Percentiles rank a stretch among this genome's conserved stretches.
Evolutionary conservation across 2,113 vertebrate species (phyloP).

Genomic region (Heteronetta atricapilla): DNA sequence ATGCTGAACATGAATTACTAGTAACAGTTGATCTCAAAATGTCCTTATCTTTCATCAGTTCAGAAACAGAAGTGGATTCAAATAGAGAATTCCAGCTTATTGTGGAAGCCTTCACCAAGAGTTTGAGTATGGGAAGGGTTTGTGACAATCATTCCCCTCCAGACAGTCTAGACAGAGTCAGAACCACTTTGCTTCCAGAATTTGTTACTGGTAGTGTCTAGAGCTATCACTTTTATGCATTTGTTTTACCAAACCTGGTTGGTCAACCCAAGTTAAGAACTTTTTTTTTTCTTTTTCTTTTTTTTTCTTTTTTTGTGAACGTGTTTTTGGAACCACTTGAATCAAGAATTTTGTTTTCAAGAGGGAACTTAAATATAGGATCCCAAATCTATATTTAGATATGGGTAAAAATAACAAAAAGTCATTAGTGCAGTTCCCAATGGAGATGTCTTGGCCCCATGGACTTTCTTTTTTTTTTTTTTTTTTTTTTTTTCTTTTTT

Average conservation of each 20-base stretch:
- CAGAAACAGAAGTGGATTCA: background rate
- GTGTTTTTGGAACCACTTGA: constrained; percentile 36
- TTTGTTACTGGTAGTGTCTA: background rate
- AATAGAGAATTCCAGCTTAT: background rate
- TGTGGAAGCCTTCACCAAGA: background rate
- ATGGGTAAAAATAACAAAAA: constrained; percentile 16
- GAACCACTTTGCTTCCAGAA: background rate
- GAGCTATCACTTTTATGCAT: background rate
- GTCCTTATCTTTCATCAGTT: background rate
- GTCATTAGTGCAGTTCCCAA: background rate
- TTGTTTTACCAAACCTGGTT: background rate
- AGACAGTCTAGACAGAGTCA: background rate
- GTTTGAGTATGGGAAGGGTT: background rate
- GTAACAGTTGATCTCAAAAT: background rate
- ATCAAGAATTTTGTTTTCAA: constrained; percentile 42
- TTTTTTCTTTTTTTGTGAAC: background rate
- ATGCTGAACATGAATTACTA: background rate
- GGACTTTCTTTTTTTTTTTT: background rate
- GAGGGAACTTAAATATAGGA: constrained; percentile 37
- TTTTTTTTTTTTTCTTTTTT: no score
- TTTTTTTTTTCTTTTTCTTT: no score
- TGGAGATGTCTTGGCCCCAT: background rate
- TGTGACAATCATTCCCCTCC: background rate
- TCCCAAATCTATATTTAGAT: background rate
- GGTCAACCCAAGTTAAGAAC: background rate